These are phyloP conservation scores for Ochropacha duplaris DNA, from an alignment of 2,888 invertebrate genomes.

Conservation along the genomic window DNA sequence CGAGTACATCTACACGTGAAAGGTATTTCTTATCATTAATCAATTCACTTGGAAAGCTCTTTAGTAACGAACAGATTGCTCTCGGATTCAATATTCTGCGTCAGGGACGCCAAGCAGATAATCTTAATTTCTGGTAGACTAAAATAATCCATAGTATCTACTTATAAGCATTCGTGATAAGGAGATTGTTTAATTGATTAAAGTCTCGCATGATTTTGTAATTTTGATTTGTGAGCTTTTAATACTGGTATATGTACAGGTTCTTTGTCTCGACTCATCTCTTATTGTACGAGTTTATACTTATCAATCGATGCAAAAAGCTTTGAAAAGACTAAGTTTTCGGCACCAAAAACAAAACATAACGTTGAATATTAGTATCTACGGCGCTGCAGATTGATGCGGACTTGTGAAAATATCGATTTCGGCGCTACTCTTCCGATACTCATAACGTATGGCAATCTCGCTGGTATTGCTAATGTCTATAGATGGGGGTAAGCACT, in stretches of 20 bases:
- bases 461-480: too few relatives aligned
- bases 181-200: too few relatives aligned
- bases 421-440: background rate
- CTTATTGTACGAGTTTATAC: background rate
- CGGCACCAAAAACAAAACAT: background rate
- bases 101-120: background rate
- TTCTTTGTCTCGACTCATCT: too few relatives aligned
- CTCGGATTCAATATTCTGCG: background rate
- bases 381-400: background rate
- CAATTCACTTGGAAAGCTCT: slow-evolving; percentile 13
- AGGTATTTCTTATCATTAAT: slow-evolving; percentile 14
- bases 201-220: too few relatives aligned
- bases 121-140: too few relatives aligned
- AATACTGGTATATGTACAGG: too few relatives aligned
- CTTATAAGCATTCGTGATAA: too few relatives aligned
- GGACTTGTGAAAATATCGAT: background rate
- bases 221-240: too few relatives aligned
- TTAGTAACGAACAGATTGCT: background rate
- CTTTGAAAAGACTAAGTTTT: background rate
- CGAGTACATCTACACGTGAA: slow-evolving; percentile 16
- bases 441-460: too few relatives aligned
- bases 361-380: background rate
- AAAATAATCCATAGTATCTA: too few relatives aligned
- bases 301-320: background rate
- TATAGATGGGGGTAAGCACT: too few relatives aligned